These are phyloP conservation scores for Cebus imitator DNA, from an alignment of 2,113 vertebrate genomes.

Conservation along the genomic window DNA sequence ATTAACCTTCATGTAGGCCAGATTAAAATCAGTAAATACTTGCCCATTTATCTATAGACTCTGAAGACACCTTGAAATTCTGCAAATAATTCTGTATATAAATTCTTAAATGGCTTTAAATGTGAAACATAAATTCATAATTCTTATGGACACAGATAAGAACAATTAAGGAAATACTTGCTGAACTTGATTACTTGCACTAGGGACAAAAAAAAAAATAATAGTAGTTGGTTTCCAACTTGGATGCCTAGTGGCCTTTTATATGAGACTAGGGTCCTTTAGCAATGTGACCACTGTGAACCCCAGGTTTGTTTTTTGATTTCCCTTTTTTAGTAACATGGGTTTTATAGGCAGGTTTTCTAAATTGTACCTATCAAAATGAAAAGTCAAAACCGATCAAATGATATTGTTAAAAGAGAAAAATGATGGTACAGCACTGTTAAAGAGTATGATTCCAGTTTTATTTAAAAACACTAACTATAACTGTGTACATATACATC, in stretches of 20 bases:
- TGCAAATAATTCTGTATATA: neutral
- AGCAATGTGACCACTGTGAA: accelerated
- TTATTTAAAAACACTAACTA: neutral
- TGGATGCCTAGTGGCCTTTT: accelerated
- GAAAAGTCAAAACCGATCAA: neutral
- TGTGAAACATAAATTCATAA: neutral
- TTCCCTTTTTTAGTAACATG: neutral
- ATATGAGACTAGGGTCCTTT: accelerated
- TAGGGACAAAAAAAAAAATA: neutral
- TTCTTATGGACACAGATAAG: neutral
- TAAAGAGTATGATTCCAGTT: neutral
- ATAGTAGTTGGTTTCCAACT: neutral
- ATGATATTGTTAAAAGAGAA: neutral
- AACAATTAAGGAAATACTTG: neutral
- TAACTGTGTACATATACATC: neutral
- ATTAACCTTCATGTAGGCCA: neutral
- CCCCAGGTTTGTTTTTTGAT: neutral
- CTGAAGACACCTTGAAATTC: neutral
- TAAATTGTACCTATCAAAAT: neutral
- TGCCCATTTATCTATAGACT: neutral
- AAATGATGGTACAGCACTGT: neutral
- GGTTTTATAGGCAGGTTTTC: neutral
- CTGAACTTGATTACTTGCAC: neutral
- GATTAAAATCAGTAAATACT: neutral
- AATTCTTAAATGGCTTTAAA: neutral